Evolutionary conservation across 1,140 invertebrate genomes (phyloP), one percentile per base, ranked within the genome.

Genomic region (Trypoxylus dichotomus): DNA sequence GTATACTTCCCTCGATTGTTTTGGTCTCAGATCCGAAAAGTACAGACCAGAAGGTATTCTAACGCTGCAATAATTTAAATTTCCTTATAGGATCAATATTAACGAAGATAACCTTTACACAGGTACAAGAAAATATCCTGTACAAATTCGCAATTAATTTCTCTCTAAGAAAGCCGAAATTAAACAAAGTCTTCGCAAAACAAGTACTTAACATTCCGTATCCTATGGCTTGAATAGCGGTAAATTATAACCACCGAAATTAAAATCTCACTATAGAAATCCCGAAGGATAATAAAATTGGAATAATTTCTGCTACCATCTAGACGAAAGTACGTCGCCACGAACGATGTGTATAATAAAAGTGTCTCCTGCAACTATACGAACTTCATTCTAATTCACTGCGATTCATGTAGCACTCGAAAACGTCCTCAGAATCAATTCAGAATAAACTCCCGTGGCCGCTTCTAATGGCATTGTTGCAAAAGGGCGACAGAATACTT

Each of bases 341-440:
- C 15, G 15, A 54, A n/a, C 19, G 47, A 54, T n/a, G 47, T 54
- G 19, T n/a, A 54, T 54, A 54, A 54, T 54, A 15, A 54, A 54
- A 54, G 11, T 24, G 24, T 68, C 27, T 25, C 15, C 24, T 68
- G 60, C 60, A 68, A 68, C 24, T 68, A 29, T n/a, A n/a, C 24
- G 60, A 68, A 27, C 60, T 25, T 68, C 47, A 58, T 58, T 68
- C 60, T 68, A 68, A 68, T 68, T 68, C 60, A 27, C 21, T 25
- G 27, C 25, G 24, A 68, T 68, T 68, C 60, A 68, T 68, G 24
- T 68, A 27, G 13, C 60, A 13, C 60, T 68, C 60, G 60, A 68
- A 25, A 68, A 24, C 27, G 24, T 68, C 60, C 13, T 29, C 27
- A 60, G 58, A 60, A 60, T 19, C 21, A 60, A 13, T 68, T 68